These are phyloP conservation scores for Oreocharis arfaki DNA, from an alignment of 2,113 vertebrate genomes.

Conservation along the genomic window DNA sequence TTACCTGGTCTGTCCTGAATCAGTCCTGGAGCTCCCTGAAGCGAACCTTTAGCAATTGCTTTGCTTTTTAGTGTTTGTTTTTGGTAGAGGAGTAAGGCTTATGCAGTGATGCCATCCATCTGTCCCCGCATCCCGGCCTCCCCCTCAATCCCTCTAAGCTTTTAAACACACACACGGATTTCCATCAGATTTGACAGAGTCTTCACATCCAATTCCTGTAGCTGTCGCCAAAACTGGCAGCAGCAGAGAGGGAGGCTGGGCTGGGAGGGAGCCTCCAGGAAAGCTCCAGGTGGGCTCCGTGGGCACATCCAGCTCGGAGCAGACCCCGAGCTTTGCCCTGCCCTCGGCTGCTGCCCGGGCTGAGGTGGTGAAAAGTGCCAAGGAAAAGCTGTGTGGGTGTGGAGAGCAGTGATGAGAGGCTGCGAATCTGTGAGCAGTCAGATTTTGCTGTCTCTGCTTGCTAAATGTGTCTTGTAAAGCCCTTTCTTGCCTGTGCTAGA, in stretches of 20 bases:
- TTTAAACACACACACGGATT: background rate
- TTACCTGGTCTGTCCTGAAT: background rate
- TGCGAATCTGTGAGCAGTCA: background rate
- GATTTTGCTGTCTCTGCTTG: background rate
- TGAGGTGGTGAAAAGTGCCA: background rate
- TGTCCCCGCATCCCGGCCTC: background rate
- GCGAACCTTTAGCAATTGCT: background rate
- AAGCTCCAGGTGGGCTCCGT: fast-evolving
- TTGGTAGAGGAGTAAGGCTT: background rate
- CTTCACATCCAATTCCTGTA: background rate
- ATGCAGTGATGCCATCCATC: background rate
- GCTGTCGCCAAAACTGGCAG: background rate
- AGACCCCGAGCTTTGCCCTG: background rate
- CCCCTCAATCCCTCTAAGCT: fast-evolving
- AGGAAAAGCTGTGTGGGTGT: background rate
- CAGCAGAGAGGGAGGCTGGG: background rate
- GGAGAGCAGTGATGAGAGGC: background rate
- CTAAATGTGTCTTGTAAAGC: background rate
- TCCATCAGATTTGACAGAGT: background rate
- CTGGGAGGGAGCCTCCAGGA: background rate
- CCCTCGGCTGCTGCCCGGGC: background rate
- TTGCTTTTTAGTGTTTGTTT: background rate
- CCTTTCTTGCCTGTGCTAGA: background rate
- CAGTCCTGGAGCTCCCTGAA: background rate
- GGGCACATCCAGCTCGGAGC: fast-evolving